Conservation (phyloP, 2,888 invertebrate genomes). For the Gymnosoma rotundatum region DNA sequence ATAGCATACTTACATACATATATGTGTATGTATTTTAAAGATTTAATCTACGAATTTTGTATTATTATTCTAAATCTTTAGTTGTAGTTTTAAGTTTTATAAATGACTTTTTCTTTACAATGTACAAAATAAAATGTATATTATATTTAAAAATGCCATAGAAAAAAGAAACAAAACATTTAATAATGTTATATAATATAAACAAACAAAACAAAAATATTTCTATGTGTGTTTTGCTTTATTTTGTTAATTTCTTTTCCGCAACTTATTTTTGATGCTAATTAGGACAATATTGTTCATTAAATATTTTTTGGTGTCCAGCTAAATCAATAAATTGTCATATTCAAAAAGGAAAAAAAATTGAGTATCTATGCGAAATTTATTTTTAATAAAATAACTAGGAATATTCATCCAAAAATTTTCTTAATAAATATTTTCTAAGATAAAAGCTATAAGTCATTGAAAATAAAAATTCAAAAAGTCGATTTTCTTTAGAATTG, state of each 20-base stretch:
- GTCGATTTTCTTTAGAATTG: no score
- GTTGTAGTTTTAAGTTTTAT: constrained; percentile 52
- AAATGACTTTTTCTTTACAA: constrained; percentile 27
- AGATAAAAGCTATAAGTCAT: no score
- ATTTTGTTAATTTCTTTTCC: background rate
- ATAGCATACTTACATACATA: background rate
- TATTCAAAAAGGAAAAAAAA: no score
- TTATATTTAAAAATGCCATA: constrained; percentile 50
- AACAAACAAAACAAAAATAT: constrained; percentile 13
- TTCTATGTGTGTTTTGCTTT: background rate
- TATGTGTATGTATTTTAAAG: constrained; percentile 24
- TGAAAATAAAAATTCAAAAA: no score
- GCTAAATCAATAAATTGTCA: no score
- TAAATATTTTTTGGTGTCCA: no score
- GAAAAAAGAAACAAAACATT: constrained; percentile 11
- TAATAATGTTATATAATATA: constrained; percentile 27
- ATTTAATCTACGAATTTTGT: constrained; percentile 39
- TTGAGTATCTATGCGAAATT: no score
- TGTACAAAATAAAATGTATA: constrained; percentile 34
- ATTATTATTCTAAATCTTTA: constrained; percentile 31
- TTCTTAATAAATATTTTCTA: no score
- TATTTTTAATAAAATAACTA: no score
- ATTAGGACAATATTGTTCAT: no score
- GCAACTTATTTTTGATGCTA: background rate
- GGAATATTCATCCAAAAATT: no score